These are phyloP conservation scores for Chymomyza fuscimana DNA, from an alignment of 2,888 invertebrate species.

Conservation along the genomic window DNA sequence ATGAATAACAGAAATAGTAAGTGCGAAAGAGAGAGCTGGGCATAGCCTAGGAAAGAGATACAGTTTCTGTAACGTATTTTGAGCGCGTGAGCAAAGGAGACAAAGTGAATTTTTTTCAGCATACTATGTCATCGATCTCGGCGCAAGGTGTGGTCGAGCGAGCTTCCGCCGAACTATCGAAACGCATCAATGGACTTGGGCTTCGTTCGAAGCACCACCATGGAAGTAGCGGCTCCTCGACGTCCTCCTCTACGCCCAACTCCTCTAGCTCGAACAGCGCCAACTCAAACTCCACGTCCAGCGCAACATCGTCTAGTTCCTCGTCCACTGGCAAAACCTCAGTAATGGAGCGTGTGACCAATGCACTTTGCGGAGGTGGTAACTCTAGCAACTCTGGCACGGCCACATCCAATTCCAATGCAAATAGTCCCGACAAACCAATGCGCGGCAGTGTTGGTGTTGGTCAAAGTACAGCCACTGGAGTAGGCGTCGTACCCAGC, in stretches of 20 bases:
- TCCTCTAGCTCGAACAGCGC: conserved; percentile 14
- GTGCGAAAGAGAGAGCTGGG: conserved; percentile 2
- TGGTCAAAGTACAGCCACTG: conserved; percentile 36
- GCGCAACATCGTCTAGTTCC: conserved; percentile 43
- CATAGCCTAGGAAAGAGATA: background rate
- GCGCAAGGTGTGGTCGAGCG: conserved; percentile 95
- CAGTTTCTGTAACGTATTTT: background rate
- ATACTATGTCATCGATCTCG: conserved; percentile 89
- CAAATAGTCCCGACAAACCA: conserved; percentile 73
- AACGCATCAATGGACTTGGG: conserved; percentile 91
- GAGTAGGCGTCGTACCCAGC: conserved; percentile 15
- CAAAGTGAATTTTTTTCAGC: conserved; percentile 78
- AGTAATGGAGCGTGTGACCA: conserved; percentile 93
- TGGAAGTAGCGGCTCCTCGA: conserved; percentile 50
- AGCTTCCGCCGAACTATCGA: conserved; percentile 93
- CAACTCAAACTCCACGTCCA: conserved; percentile 42
- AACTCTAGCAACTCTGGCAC: conserved; percentile 71
- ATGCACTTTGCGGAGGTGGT: conserved; percentile 89
- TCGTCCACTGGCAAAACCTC: conserved; percentile 82
- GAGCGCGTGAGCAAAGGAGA: conserved; percentile 27
- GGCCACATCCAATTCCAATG: conserved; percentile 46
- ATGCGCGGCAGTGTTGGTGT: conserved; percentile 50
- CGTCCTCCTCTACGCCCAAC: conserved; percentile 29
- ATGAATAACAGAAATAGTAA: background rate
- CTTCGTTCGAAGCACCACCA: conserved; percentile 83